Evolutionary conservation across 2,888 invertebrate species (phyloP).

Genomic region (Pharmacophagus antenor): DNA sequence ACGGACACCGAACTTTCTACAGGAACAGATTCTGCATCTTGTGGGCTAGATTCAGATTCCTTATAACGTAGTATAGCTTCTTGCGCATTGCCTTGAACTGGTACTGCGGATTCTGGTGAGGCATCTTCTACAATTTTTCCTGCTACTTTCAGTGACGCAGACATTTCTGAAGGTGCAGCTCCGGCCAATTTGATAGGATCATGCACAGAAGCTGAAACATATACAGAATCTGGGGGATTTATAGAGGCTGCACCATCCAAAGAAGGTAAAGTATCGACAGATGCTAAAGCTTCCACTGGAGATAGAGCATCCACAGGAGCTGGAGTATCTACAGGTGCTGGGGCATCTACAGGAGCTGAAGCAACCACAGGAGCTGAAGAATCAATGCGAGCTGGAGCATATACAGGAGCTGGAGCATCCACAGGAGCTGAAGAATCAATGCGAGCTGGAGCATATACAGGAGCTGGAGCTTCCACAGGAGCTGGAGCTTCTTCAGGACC

Average conservation of each 20-base stretch:
- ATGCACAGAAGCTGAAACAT: constrained; percentile 4
- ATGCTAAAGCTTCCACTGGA: constrained; percentile 1
- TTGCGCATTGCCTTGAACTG: constrained; percentile 13
- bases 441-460: too few relatives aligned
- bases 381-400: neutral
- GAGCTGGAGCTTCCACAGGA: constrained; percentile 9
- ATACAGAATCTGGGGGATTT: constrained; percentile 16
- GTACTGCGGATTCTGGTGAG: constrained; percentile 40
- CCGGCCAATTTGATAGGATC: constrained; percentile 20
- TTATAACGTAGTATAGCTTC: neutral
- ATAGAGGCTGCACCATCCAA: constrained; percentile 2
- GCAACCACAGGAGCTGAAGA: too few relatives aligned
- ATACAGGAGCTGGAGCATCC: neutral
- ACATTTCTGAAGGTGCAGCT: constrained; percentile 17
- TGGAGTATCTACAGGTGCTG: constrained; percentile 23
- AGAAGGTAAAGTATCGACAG: too few relatives aligned
- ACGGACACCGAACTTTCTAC: constrained; percentile 9
- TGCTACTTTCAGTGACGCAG: constrained; percentile 9
- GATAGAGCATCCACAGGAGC: constrained; percentile 13
- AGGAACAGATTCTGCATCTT: constrained; percentile 17
- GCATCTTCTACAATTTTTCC: constrained; percentile 37
- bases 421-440: too few relatives aligned
- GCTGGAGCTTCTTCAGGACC: constrained; percentile 27
- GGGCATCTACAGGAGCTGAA: constrained; percentile 7
- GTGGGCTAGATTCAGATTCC: neutral